Percentiles rank a stretch among this genome's conserved stretches.
Conservation (phyloP, 1,140 invertebrate species). For the Drosophila subpulchrella region DNA sequence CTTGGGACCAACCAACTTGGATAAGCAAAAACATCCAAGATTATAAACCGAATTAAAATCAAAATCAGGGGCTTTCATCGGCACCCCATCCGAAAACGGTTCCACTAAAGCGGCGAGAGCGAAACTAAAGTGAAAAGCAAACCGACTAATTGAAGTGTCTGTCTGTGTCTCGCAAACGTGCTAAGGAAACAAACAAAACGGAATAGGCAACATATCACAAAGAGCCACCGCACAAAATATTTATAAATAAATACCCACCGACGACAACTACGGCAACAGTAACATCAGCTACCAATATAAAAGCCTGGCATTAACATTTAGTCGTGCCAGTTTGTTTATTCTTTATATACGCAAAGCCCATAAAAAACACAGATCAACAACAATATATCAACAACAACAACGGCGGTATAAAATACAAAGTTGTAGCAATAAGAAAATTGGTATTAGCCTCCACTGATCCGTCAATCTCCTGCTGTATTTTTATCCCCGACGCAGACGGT, state of each 20-base stretch:
- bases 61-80: constrained; percentile 4
- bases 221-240: constrained; percentile 36
- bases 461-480: constrained; percentile 23
- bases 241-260: constrained; percentile 46
- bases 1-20: not conserved
- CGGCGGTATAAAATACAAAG: constrained; percentile 21
- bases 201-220: constrained; percentile 39
- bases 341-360: constrained; percentile 60
- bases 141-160: constrained; percentile 69
- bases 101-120: constrained; percentile 32
- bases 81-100: constrained; percentile 17
- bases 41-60: constrained; percentile 4
- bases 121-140: constrained; percentile 69
- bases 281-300: constrained; percentile 33
- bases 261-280: constrained; percentile 36
- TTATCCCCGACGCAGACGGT: constrained; percentile 45
- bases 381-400: not conserved
- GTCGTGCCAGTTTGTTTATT: constrained; percentile 80
- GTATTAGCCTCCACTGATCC: constrained; percentile 6
- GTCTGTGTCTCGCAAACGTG: constrained; percentile 40
- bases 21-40: not conserved
- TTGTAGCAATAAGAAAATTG: constrained; percentile 20
- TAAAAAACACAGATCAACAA: constrained; percentile 35
- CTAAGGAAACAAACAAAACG: constrained; percentile 77
- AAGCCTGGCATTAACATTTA: constrained; percentile 72